Base-by-base conservation (phyloP, 2,888 invertebrate genomes). In the Nyleta sp. region DNA sequence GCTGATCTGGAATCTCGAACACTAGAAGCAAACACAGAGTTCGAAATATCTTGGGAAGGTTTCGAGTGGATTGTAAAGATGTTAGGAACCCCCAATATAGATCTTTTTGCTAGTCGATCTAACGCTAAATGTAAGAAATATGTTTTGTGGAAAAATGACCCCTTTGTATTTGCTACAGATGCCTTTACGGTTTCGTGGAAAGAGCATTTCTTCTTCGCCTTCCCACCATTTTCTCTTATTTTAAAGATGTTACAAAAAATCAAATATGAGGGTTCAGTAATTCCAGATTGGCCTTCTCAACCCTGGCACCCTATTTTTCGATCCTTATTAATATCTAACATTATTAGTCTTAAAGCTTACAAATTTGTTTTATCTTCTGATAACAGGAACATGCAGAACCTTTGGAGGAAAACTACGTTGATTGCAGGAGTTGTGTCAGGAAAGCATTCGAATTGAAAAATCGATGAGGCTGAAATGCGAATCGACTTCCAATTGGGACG, bases 91-190 rank as follows among this genome's bases (percentile, higher is more conserved):
- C 67, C 53, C 1, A 20, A 59, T 1, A 67, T 67, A 24, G 42
- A 74, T 60, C 8, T 74, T 3, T 67, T 74, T 44, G 67, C 67
- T n/a, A 42, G 31, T 15, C 22, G 67, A 35, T 8, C 44, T 1
- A 74, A 74, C 15, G 13, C 3, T 7, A 74, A 74, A 53, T 74
- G 74, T 28, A 22, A 5, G 0, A 11, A 28, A 10, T 67, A 67
- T 35, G 20, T 67, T 15, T 57, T 60, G 1, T 67, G 67, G 67
- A 40, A 10, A 8, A 22, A 15, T 17, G 52, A 74, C 11, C 67
- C 53, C 3, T 5, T 5, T 4, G 8, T 17, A 1, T 8, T 17
- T 5, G 10, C 17, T 5, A 42, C 17, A 3, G 60, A 60, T 20
- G 38, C 67, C 1, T n/a, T 40, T 15, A 15, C 74, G 2, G 15